A percentile compares a stretch with the other conserved stretches of the same genome.
phyloP scores from a whole-genome alignment of 2,888 invertebrate species.

The Drosophila bunnanda region DNA sequence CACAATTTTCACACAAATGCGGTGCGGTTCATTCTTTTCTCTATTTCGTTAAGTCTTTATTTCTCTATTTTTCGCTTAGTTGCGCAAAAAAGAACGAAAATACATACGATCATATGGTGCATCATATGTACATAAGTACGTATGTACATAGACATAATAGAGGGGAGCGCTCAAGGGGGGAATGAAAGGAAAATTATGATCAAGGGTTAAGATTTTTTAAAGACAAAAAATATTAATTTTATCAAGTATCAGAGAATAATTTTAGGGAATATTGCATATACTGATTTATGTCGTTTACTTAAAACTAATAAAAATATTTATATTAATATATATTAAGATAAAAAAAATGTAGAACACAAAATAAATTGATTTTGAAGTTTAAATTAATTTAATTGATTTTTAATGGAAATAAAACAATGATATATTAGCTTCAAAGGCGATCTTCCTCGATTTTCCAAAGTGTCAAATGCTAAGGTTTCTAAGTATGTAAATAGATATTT shows the following conservation, averaged over 20 bases:
- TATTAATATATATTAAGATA: too few species aligned
- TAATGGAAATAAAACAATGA: neutral
- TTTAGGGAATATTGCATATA: neutral
- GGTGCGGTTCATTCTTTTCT: slow-evolving; percentile 41
- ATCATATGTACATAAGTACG: neutral
- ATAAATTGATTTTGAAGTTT: neutral
- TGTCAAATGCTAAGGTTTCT: slow-evolving; percentile 14
- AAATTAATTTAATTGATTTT: neutral
- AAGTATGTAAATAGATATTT: slow-evolving; percentile 10
- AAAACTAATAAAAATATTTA: too few species aligned
- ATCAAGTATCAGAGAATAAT: neutral
- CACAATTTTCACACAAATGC: slow-evolving; percentile 66
- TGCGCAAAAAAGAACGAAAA: slow-evolving; percentile 57
- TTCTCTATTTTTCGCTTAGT: slow-evolving; percentile 46
- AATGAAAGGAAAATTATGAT: too few species aligned
- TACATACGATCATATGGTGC: slow-evolving; percentile 16
- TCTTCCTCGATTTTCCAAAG: slow-evolving; percentile 3
- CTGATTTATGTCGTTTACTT: too few species aligned
- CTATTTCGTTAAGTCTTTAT: slow-evolving; percentile 20
- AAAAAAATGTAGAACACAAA: too few species aligned
- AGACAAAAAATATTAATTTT: neutral
- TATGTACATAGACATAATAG: too few species aligned
- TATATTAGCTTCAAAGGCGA: neutral
- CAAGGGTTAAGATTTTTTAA: neutral
- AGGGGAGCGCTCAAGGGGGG: neutral